Percentiles rank a stretch among this genome's conserved stretches.
Evolutionary conservation across 2,113 vertebrate species (phyloP).

Genomic region (Carassius gibelio): DNA sequence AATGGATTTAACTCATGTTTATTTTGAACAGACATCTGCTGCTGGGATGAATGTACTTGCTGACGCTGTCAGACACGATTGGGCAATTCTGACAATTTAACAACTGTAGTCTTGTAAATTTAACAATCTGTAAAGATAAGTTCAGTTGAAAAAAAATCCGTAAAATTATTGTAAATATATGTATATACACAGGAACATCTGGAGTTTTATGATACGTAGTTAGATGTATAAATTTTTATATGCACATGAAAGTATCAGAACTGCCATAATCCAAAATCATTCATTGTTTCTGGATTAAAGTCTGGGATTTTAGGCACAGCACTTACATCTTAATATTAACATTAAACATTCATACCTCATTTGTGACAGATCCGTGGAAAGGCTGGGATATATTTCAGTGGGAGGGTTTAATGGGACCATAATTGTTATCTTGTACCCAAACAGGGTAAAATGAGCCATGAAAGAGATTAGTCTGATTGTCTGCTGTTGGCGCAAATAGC

Average conservation of each 20-base stretch:
- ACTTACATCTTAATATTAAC: neutral
- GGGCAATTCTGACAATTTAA: neutral
- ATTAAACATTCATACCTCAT: conserved; percentile 15
- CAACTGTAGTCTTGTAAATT: neutral
- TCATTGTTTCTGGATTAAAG: conserved; percentile 6
- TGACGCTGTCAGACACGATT: neutral
- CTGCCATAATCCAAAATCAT: conserved; percentile 6
- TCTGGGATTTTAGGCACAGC: neutral
- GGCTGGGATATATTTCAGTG: neutral
- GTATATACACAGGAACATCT: neutral
- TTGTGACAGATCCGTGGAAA: neutral
- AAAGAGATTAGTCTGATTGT: too few relatives aligned
- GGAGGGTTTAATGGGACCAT: too few relatives aligned
- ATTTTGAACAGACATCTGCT: neutral
- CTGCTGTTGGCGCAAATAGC: too few relatives aligned
- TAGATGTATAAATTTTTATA: neutral
- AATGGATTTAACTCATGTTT: neutral
- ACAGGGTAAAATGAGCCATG: too few relatives aligned
- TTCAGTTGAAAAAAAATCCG: too few relatives aligned
- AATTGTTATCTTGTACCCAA: too few relatives aligned
- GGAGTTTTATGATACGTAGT: neutral
- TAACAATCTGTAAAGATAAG: too few relatives aligned
- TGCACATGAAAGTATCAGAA: neutral
- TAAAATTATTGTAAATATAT: conserved; percentile 1
- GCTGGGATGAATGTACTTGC: conserved; percentile 27